These are phyloP conservation scores for Nomada fabriciana DNA, from an alignment of 2,888 invertebrate species.

Conservation along the genomic window DNA sequence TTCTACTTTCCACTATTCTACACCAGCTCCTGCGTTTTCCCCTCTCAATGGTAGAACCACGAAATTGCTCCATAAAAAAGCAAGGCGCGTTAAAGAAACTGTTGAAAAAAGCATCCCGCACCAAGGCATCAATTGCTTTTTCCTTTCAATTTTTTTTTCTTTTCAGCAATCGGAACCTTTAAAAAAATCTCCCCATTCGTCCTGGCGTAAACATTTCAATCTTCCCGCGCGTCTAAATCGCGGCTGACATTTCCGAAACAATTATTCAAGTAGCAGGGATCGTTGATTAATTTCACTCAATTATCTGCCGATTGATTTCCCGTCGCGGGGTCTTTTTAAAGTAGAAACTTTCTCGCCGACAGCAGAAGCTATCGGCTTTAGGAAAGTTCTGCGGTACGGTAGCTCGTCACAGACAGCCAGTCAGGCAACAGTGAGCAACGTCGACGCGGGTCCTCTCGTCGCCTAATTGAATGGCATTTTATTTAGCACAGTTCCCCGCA, in stretches of 20 bases:
- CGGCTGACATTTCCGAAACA: not conserved
- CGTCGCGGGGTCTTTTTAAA: constrained; percentile 40
- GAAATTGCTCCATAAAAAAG: constrained; percentile 38
- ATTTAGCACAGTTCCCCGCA: constrained; percentile 81
- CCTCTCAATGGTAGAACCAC: not conserved
- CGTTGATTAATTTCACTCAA: constrained; percentile 39
- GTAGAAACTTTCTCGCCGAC: constrained; percentile 34
- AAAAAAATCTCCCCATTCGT: not conserved
- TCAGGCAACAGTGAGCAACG: constrained; percentile 47
- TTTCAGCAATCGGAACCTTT: too few relatives aligned
- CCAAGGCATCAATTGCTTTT: too few relatives aligned
- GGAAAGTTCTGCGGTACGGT: constrained; percentile 61
- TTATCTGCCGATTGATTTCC: constrained; percentile 38
- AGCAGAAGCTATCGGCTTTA: constrained; percentile 69
- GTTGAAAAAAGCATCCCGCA: not conserved
- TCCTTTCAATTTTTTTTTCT: too few relatives aligned
- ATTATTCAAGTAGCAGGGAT: constrained; percentile 12
- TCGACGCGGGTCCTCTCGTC: constrained; percentile 70
- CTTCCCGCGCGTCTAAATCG: not conserved
- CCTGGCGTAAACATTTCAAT: not conserved
- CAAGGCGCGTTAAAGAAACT: constrained; percentile 7
- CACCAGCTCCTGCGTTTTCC: constrained; percentile 19
- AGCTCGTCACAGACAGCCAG: constrained; percentile 39
- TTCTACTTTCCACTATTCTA: constrained; percentile 32
- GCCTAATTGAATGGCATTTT: constrained; percentile 81